Conservation (phyloP, 1,140 invertebrate genomes). For the Microvelia longipes region DNA sequence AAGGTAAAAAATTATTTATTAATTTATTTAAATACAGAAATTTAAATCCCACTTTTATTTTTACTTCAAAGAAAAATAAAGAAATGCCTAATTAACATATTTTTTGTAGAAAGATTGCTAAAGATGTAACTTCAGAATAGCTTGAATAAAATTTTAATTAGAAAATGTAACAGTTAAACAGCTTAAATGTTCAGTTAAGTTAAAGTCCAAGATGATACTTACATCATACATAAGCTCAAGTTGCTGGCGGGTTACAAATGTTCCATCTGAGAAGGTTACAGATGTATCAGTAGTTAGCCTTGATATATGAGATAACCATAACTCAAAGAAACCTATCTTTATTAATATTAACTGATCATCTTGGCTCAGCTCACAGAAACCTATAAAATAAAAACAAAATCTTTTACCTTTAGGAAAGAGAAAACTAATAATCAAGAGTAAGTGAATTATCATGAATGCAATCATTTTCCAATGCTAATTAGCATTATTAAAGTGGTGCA, state of each 20-base stretch:
- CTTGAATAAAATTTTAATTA: no score
- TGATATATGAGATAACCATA: constrained; percentile 79
- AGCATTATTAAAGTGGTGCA: not conserved
- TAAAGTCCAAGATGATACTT: no score
- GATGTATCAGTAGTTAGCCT: constrained; percentile 62
- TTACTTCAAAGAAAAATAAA: no score
- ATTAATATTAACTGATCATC: constrained; percentile 89
- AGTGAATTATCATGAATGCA: not conserved
- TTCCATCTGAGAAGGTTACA: constrained; percentile 86
- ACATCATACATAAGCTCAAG: constrained; percentile 88
- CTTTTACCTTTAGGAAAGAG: not conserved
- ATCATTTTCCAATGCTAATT: not conserved
- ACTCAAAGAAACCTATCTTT: constrained; percentile 91
- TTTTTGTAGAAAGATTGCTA: no score
- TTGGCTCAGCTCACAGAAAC: constrained; percentile 71
- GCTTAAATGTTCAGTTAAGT: no score
- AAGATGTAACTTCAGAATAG: no score
- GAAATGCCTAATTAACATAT: no score
- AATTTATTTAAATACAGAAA: no score
- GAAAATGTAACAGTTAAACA: no score
- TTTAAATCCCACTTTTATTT: no score
- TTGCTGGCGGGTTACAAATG: constrained; percentile 66
- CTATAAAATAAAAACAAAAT: constrained; percentile 23
- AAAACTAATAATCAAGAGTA: no score
- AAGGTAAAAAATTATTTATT: no score